These are phyloP conservation scores for Willisornis vidua DNA, from an alignment of 2,113 vertebrate genomes.

Conservation along the genomic window DNA sequence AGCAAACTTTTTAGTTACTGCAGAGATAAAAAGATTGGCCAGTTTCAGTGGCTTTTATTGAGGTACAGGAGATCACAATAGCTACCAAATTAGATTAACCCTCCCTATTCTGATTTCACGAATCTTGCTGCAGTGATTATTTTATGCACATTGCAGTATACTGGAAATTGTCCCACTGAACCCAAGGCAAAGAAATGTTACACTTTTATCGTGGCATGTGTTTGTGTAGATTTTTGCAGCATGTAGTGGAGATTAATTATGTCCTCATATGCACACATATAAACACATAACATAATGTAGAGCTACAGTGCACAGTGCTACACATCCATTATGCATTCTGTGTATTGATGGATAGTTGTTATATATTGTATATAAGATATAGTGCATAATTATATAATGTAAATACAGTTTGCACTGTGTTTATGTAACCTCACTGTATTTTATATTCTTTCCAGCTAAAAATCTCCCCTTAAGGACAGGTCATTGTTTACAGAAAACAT, in stretches of 20 bases:
- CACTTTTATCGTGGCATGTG: not conserved
- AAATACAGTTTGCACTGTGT: not conserved
- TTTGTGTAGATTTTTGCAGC: not conserved
- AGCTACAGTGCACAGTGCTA: not conserved
- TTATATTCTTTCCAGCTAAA: not conserved
- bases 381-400: not conserved
- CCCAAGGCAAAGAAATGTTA: accelerated
- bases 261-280: not conserved
- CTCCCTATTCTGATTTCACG: not conserved
- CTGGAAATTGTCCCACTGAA: not conserved
- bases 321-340: not conserved
- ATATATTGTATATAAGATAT: not conserved
- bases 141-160: not conserved
- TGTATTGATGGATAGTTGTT: not conserved
- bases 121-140: not conserved
- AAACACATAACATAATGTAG: not conserved
- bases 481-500: not conserved
- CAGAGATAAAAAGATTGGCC: not conserved
- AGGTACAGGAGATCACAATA: not conserved
- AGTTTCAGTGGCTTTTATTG: not conserved
- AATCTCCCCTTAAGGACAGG: not conserved
- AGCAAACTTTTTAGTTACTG: not conserved
- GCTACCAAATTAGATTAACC: not conserved
- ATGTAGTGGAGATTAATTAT: accelerated
- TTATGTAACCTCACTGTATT: not conserved